Evolutionary conservation across 2,888 invertebrate species (phyloP).

Genomic region (Ormia ochracea): DNA sequence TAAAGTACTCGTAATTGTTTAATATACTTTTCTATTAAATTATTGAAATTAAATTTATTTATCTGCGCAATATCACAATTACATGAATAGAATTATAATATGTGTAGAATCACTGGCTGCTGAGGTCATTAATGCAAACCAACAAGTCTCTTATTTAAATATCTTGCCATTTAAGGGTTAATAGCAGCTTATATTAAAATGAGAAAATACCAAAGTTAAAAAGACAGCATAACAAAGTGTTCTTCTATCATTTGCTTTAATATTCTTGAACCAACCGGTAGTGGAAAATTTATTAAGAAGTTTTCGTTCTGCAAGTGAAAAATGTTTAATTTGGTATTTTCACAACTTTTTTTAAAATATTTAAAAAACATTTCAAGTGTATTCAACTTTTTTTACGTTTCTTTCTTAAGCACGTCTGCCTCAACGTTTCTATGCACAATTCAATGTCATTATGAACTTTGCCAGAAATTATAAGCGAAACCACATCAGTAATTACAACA

Average conservation of each 20-base stretch:
- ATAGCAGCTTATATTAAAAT: neutral
- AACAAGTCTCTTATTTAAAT: neutral
- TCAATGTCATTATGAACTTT: constrained; percentile 51
- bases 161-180: constrained; percentile 23
- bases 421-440: constrained; percentile 43
- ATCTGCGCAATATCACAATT: too few species aligned
- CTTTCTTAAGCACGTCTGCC: constrained; percentile 55
- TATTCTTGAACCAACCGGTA: constrained; percentile 15
- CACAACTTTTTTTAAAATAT: too few species aligned
- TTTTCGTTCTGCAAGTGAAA: constrained; percentile 24
- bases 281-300: constrained; percentile 14
- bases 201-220: neutral
- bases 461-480: constrained; percentile 28
- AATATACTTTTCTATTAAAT: too few species aligned
- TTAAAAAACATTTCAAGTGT: neutral
- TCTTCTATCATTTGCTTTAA: constrained; percentile 2
- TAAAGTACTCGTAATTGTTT: too few species aligned
- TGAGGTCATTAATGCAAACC: too few species aligned
- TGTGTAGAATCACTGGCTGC: too few species aligned
- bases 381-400: neutral
- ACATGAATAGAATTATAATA: too few species aligned
- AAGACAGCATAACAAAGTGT: constrained; percentile 10
- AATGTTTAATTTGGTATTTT: neutral
- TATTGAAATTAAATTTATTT: too few species aligned
- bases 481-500: constrained; percentile 26